Evolutionary conservation across 37 sponge, comb jelly and placozoan genomes (phyloP).

Genomic region (Corticium candelabrum): DNA sequence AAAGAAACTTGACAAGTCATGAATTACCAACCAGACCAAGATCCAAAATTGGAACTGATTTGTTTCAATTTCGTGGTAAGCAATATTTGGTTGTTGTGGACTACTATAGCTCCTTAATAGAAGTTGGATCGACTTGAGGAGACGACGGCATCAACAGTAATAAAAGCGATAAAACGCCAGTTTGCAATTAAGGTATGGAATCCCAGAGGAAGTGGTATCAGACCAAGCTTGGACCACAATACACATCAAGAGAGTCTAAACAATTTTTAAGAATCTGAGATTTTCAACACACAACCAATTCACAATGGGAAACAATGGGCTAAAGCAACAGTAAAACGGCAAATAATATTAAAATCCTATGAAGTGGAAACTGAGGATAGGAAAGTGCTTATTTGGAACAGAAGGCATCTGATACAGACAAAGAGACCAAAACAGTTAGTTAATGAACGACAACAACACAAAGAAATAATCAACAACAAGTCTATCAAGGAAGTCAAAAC

Average conservation of each 20-base stretch:
- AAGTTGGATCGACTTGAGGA: neutral
- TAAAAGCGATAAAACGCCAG: neutral
- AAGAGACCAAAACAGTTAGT: too few relatives aligned
- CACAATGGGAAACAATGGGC: too few relatives aligned
- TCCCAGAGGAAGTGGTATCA: neutral
- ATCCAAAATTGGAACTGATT: neutral
- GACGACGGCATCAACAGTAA: neutral
- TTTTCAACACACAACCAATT: neutral
- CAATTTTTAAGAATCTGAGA: neutral
- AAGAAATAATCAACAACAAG: too few relatives aligned
- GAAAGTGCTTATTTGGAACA: too few relatives aligned
- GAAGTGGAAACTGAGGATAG: too few relatives aligned
- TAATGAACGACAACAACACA: too few relatives aligned
- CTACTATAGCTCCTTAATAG: neutral
- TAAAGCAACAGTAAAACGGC: too few relatives aligned
- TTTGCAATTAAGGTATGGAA: neutral
- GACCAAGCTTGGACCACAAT: neutral
- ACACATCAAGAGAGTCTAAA: neutral
- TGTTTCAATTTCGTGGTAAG: neutral
- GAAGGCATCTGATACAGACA: too few relatives aligned
- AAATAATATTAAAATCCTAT: too few relatives aligned
- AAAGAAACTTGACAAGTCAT: neutral
- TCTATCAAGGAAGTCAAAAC: too few relatives aligned
- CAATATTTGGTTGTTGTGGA: neutral
- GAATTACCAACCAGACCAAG: neutral